Percentiles rank a stretch among this genome's conserved stretches.
These are phyloP conservation scores for Leuctra nigra DNA, from an alignment of 2,888 invertebrate genomes.

Conservation along the genomic window DNA sequence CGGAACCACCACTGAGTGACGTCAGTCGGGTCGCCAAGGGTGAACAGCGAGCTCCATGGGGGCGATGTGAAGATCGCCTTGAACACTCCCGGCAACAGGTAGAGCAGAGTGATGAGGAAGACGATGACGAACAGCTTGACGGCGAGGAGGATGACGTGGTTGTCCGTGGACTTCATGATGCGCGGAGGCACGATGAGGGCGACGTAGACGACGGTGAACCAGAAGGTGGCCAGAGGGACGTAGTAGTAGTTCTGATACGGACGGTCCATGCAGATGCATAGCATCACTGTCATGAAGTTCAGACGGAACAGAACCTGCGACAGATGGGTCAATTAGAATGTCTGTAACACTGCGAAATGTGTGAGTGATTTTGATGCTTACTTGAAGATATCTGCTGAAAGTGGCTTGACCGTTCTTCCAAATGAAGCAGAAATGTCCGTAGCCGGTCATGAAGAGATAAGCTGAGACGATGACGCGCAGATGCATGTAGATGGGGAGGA, in stretches of 20 bases:
- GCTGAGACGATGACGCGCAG: slow-evolving; percentile 81
- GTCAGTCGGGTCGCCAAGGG: no score
- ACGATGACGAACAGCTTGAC: slow-evolving; percentile 80
- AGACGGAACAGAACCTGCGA: slow-evolving; percentile 75
- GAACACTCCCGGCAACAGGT: slow-evolving; percentile 93
- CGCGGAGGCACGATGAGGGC: slow-evolving; percentile 80
- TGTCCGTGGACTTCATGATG: no score
- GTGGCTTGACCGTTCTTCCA: slow-evolving; percentile 82
- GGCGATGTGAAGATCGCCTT: no score
- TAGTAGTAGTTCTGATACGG: slow-evolving; percentile 98
- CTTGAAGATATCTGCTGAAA: slow-evolving; percentile 64
- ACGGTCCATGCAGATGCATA: slow-evolving; percentile 94
- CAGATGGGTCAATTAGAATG: no score
- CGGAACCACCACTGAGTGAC: slow-evolving; percentile 90
- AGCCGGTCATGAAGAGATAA: slow-evolving; percentile 88
- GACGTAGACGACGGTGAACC: slow-evolving; percentile 66
- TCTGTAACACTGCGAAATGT: no score
- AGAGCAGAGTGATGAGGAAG: slow-evolving; percentile 79
- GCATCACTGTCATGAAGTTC: slow-evolving; percentile 82
- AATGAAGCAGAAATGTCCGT: slow-evolving; percentile 76
- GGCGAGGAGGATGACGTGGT: slow-evolving; percentile 78
- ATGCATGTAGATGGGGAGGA: slow-evolving; percentile 41
- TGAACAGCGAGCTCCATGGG: no score
- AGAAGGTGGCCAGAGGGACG: slow-evolving; percentile 89
- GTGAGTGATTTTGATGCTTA: no score